Percentiles rank a stretch among this genome's conserved stretches.
phyloP scores from a whole-genome alignment of 2,888 invertebrate species.

The Lamellibrachia satsuma region DNA sequence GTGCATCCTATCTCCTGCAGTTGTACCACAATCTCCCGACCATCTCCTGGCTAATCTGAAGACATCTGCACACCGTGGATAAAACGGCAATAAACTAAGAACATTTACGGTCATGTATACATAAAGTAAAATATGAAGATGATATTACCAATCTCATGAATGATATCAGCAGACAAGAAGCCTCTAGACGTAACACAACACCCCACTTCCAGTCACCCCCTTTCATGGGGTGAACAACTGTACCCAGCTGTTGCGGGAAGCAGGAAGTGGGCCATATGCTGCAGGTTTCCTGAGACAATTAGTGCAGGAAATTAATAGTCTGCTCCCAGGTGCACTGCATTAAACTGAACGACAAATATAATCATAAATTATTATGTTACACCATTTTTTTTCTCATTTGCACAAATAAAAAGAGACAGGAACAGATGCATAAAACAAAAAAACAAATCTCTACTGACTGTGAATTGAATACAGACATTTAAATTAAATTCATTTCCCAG shows the following conservation, averaged over 20 bases:
- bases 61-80: not conserved
- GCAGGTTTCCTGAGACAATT: not conserved
- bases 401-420: not conserved
- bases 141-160: not conserved
- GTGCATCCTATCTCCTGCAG: not conserved
- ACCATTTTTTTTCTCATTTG: not conserved
- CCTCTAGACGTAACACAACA: not conserved
- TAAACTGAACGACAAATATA: not conserved
- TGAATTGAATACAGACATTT: not conserved
- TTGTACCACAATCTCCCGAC: not conserved
- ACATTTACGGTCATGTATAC: not conserved
- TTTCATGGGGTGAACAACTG: not conserved
- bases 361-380: not conserved
- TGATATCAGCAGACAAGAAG: constrained; percentile 6
- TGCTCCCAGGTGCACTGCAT: not conserved
- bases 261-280: not conserved
- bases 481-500: not conserved
- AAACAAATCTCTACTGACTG: not conserved
- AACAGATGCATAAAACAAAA: not conserved
- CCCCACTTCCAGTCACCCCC: not conserved
- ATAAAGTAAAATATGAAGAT: not conserved
- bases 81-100: not conserved
- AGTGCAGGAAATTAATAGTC: not conserved
- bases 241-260: not conserved
- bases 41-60: not conserved